phyloP scores from a whole-genome alignment of 2,888 invertebrate genomes.

The Agrenia bidenticulata region DNA sequence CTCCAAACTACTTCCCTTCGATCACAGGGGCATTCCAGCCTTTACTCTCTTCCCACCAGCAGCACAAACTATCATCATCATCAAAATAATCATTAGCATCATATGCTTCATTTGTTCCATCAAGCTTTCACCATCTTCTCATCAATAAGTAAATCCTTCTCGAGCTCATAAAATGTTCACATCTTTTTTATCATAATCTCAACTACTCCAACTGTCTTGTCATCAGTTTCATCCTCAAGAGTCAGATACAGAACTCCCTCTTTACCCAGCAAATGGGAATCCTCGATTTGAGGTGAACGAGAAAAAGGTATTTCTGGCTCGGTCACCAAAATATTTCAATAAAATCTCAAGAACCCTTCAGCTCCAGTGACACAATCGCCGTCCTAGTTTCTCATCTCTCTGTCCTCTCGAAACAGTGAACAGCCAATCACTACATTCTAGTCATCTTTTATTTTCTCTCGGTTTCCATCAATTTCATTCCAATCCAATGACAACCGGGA shows the following conservation, averaged over 20 bases:
- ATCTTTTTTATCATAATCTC: no score
- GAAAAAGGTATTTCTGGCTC: neutral
- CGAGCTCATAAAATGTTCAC: no score
- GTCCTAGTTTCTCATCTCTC: constrained; percentile 4
- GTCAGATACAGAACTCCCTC: no score
- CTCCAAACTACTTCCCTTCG: no score
- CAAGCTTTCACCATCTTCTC: constrained; percentile 25
- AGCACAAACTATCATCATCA: constrained; percentile 28
- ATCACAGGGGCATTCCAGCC: no score
- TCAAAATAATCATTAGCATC: constrained; percentile 47
- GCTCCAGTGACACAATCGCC: constrained; percentile 22
- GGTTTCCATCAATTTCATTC: neutral
- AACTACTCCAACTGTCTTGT: no score
- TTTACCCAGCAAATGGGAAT: no score
- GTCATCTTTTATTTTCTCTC: constrained; percentile 14
- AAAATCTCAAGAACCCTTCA: constrained; percentile 35
- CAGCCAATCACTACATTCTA: no score
- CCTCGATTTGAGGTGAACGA: no score
- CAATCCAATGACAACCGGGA: neutral
- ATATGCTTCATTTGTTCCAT: constrained; percentile 35
- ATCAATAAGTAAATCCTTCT: constrained; percentile 27
- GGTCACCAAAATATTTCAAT: constrained; percentile 36
- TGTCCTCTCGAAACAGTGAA: no score
- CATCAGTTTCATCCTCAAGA: no score
- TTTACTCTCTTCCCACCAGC: no score